Base-by-base conservation (phyloP, 1,140 invertebrate genomes). In the Drosophila sturtevanti region DNA sequence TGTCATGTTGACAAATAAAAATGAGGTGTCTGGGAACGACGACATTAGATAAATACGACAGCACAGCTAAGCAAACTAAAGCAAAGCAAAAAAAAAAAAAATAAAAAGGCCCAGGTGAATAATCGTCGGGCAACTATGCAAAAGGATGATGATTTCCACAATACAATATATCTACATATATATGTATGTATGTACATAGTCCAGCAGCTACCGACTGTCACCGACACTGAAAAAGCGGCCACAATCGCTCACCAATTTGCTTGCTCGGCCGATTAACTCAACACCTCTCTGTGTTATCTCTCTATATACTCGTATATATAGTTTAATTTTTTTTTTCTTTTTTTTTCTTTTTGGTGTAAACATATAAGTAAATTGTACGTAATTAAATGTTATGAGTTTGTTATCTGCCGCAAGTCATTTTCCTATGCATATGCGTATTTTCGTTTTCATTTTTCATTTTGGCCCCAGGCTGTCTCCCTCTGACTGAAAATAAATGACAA, bases 321-420 rank as follows among this genome's bases (percentile, higher is more conserved):
- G 22, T 44, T 18, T 34, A 31, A 5, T 41, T 70, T 77, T 14
- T 54, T 31, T 3, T 9, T 16, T 70, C 51, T 74, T 74, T 58
- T 59, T 62, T 27, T 85, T 77, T 68, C 41, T 14, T 62, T 63
- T 56, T 44, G 71, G 71, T 86, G 82, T 86, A 68, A 86, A 79
- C 79, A 86, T 87, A 62, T 81, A 65, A 81, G 75, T 87, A 79
- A 86, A 86, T 89, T 86, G 82, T 75, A 81, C 68, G 79, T 86
- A 86, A 86, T 87, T 87, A 86, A 86, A 86, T 86, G 84, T 86
- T 86, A 86, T 86, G 82, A 86, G 80, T 86, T 89, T 87, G 65
- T 87, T 89, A 86, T 86, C 82, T 63, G 34, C 27, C 71, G 21
- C 71, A 65, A 66, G 66, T 56, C 61, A 67, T 67, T 68, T 59